Base-by-base conservation (phyloP, 2,113 vertebrate genomes). In the Percopsis transmontana region DNA sequence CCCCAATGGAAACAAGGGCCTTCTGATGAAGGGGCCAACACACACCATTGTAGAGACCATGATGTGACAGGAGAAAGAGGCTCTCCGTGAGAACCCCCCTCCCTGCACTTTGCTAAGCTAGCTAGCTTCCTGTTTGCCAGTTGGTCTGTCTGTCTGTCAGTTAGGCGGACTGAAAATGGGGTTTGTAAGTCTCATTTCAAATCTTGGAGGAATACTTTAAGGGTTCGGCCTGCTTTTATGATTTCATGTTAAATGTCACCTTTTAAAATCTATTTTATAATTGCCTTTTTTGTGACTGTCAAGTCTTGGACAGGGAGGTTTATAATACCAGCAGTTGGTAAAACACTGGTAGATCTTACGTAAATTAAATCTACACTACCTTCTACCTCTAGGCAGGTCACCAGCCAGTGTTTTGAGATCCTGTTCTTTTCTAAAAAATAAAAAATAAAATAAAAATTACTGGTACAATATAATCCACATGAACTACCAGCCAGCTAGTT, bases 41-140 rank as follows among this genome's bases (percentile, higher is more conserved):
- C 97, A 98, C 91, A 96, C 97, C 91, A 94, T 99, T 68, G 94
- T 98, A 90, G 97, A 99, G 91, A 99, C 97, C 88, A 98, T 97
- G 95, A 98, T 99, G 96, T 99, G 94, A 98, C 92, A 74, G 74
- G 62, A 50, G 21, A 73, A 78, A 74, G 78, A 70, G 91, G 77
- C 91, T 93, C 92, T 92, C 91, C 90, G 88, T 94, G 89, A 91
- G 90, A 92, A 88, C 76, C 70, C 89, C 88, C 58, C 75, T 19
- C 85, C 68, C 77, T 2, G 63, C 24, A 66, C 38, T 77, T 84
- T 85, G 75, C 70, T 85, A 77, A 80, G 85, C 82, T 88, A 87
- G 75, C 74, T 82, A 80, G 83, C 75, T 68, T 63, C 41, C 57
- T 59, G 57, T 59, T 5, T 59, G 57, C 76, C 66, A 80, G 76